Base-by-base conservation (phyloP, 2,888 invertebrate species). In the Coenonympha arcania region DNA sequence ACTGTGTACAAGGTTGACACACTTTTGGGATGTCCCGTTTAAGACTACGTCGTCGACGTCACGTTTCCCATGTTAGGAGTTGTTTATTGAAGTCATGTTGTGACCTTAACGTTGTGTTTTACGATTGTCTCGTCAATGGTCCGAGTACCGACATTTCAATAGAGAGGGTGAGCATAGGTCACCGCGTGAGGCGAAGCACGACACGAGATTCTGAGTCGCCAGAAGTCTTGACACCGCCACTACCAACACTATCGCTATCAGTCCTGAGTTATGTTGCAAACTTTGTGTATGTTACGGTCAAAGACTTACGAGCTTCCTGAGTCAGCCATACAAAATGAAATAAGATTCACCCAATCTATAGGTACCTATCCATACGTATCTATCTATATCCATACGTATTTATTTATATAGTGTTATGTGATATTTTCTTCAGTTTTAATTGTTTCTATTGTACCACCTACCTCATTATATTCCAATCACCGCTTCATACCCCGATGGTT, bases 81-180 rank as follows among this genome's bases (percentile, higher is more conserved):
- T 76, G 81, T 84, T 85, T 85, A 85, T 85, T 79, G 84, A 83
- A 84, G 85, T 79, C 83, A 84, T 84, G 84, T 79, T 84, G 76
- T 80, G 84, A 84, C 84, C 85, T 83, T 82, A 82, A 84, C 84
- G 80, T 84, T 83, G 79, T 84, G 76, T 79, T 83, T 80, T 83
- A 81, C 81, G 82, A 86, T 85, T 84, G 84, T 79, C 83, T 84
- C 84, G 77, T 85, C 85, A 84, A 75, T 65, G 76, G 76, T 73
- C 77, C 72, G 73, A 74, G 69, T 74, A 77, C 78, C 82, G 84
- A 85, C 85, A 84, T 86, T 85, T 85, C 85, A 84, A 85, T 85
- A 78, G 85, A 71, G 73, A 74, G 81, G 85, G 84, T 84, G 81
- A 85, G 72, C 71, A 59, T 62, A 65, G 84, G 84, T 83, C 83